Evolutionary conservation across 2,113 vertebrate species (phyloP).

Genomic region (Alligator sinensis): DNA sequence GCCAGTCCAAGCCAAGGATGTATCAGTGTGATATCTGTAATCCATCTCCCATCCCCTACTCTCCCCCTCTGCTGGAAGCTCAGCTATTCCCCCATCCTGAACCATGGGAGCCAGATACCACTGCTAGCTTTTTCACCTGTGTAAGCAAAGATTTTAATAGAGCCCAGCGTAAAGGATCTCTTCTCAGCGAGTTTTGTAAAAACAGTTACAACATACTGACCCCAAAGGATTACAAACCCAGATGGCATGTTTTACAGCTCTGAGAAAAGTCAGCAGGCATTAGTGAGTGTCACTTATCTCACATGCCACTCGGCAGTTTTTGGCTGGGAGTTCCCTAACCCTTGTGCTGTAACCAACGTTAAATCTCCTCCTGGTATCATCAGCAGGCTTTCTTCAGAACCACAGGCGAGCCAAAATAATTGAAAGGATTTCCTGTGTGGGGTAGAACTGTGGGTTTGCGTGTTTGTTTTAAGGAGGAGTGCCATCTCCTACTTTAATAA

Average conservation of each 20-base stretch:
- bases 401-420: neutral
- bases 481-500: neutral
- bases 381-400: accelerated
- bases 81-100: constrained; percentile 9
- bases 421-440: neutral
- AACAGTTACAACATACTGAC: neutral
- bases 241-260: constrained; percentile 22
- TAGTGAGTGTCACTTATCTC: neutral
- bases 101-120: constrained; percentile 10
- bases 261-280: constrained; percentile 20
- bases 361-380: neutral
- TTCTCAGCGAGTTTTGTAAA: constrained; percentile 34
- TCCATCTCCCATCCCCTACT: neutral
- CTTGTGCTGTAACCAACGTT: neutral
- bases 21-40: neutral
- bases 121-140: constrained; percentile 39
- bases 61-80: neutral
- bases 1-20: neutral
- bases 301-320: neutral
- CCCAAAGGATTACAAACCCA: constrained; percentile 37
- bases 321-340: neutral
- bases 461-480: accelerated
- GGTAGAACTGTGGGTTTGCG: neutral
- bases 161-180: constrained; percentile 22
- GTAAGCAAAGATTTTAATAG: constrained; percentile 39